A percentile compares a stretch with the other conserved stretches of the same genome.
phyloP scores from a whole-genome alignment of 2,888 invertebrate genomes.

The Quadroppia sp. region DNA sequence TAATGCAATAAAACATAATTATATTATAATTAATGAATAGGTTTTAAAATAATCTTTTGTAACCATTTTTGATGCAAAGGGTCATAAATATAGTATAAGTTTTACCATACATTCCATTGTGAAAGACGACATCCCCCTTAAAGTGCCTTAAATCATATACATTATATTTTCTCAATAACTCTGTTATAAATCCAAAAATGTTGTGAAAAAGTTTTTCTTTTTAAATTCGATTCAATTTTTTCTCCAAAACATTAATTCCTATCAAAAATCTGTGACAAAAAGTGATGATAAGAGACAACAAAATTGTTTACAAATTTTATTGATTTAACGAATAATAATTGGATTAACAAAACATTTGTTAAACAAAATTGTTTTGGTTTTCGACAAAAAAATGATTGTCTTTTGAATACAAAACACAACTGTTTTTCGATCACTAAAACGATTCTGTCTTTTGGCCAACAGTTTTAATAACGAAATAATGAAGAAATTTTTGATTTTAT shows the following conservation, averaged over 20 bases:
- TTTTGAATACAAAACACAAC: too few relatives aligned
- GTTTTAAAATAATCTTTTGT: not conserved
- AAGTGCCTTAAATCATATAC: slow-evolving; percentile 13
- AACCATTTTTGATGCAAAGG: not conserved
- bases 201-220: not conserved
- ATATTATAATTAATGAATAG: not conserved
- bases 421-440: not conserved
- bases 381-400: not conserved
- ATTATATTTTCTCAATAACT: not conserved
- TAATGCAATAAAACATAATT: not conserved
- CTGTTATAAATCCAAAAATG: not conserved
- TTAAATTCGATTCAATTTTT: not conserved
- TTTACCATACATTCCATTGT: not conserved
- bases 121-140: not conserved
- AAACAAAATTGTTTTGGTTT: not conserved
- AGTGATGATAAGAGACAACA: not conserved
- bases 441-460: not conserved
- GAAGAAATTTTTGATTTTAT: not conserved
- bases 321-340: not conserved
- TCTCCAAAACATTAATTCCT: not conserved
- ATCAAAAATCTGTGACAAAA: not conserved
- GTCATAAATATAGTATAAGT: not conserved
- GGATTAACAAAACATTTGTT: not conserved
- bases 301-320: not conserved
- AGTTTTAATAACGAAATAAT: not conserved